Conservation (phyloP, 2,888 invertebrate species). For the Colletes collaris region DNA sequence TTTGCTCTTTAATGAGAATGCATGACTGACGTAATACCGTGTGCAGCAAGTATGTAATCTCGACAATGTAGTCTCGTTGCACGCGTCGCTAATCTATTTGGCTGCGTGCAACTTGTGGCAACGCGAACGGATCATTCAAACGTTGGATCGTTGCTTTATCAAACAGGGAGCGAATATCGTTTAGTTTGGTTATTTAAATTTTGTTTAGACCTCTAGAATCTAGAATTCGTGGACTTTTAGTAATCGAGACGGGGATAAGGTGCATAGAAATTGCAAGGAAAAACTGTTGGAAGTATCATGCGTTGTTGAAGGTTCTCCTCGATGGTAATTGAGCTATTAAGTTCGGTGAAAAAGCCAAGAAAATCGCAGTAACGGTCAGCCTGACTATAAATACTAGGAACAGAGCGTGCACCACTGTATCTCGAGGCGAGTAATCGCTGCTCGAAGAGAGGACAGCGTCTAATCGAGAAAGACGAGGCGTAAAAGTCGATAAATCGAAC, state of each 20-base stretch:
- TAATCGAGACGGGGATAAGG: background rate
- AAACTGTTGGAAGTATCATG: background rate
- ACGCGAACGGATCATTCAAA: background rate
- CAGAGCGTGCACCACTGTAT: background rate
- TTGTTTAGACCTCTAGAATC: background rate
- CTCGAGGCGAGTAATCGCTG: background rate
- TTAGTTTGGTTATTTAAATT: background rate
- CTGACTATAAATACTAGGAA: background rate
- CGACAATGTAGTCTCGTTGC: slow-evolving; percentile 10
- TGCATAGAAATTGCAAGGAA: background rate
- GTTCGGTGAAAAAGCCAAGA: background rate
- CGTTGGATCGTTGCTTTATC: slow-evolving; percentile 1
- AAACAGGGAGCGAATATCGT: background rate
- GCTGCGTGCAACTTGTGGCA: background rate
- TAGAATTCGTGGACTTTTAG: background rate
- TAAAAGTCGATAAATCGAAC: background rate
- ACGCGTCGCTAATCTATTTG: slow-evolving; percentile 24
- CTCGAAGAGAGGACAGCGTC: background rate
- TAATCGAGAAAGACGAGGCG: background rate
- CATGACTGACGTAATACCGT: slow-evolving; percentile 30
- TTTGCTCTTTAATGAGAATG: slow-evolving; percentile 13
- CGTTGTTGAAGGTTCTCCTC: background rate
- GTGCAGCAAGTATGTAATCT: slow-evolving; percentile 33
- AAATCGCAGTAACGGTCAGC: background rate
- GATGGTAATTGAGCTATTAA: background rate